Conservation (phyloP, 2,797 vertebrate genomes). For the Acanthurus tractus region DNA sequence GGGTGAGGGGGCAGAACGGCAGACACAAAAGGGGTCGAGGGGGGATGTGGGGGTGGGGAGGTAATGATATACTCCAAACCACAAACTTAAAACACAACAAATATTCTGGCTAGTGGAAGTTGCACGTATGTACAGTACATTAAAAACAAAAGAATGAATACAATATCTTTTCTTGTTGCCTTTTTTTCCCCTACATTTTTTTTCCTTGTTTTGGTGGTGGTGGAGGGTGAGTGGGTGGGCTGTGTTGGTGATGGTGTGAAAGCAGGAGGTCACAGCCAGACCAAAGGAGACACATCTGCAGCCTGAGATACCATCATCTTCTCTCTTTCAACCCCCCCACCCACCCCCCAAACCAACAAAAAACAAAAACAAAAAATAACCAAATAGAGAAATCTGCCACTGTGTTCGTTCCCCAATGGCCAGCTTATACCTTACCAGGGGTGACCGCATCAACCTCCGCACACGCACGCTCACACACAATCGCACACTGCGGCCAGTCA, state of each 20-base stretch:
- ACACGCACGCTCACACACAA: constrained; percentile 87
- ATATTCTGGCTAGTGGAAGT: constrained; percentile 67
- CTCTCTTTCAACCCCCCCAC: neutral
- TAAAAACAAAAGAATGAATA: constrained; percentile 51
- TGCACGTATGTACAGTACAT: constrained; percentile 77
- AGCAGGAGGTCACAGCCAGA: constrained; percentile 87
- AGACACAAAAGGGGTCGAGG: neutral
- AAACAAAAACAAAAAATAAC: constrained; percentile 45
- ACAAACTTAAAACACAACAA: constrained; percentile 76
- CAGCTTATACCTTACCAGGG: constrained; percentile 87
- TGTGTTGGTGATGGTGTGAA: constrained; percentile 82
- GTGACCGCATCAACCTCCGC: constrained; percentile 85
- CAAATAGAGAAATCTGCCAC: constrained; percentile 72
- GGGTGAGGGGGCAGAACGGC: neutral
- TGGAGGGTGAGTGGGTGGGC: constrained; percentile 78
- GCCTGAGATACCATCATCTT: constrained; percentile 87
- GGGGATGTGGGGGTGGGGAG: constrained; percentile 17
- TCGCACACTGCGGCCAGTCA: constrained; percentile 86
- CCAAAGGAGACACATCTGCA: constrained; percentile 89
- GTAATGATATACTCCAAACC: constrained; percentile 76
- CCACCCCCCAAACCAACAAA: constrained; percentile 18
- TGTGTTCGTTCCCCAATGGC: constrained; percentile 65
- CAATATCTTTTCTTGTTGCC: constrained; percentile 50
- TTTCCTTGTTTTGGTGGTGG: constrained; percentile 48
- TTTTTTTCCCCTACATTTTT: neutral